Conservation (phyloP, 2,888 invertebrate genomes). For the Euproctis similis region DNA sequence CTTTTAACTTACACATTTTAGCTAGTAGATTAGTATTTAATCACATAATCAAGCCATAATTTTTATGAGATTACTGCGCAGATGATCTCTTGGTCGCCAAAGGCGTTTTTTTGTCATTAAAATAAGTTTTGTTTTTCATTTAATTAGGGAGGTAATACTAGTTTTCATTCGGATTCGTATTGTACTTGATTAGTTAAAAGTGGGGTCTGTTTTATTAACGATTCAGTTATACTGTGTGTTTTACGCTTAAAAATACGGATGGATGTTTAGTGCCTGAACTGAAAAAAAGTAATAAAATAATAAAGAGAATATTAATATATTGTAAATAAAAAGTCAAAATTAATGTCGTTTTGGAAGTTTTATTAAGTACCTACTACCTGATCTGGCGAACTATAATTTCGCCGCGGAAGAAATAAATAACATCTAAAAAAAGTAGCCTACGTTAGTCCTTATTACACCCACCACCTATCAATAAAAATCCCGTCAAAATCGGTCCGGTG, state of each 20-base stretch:
- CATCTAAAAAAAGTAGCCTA: too few species aligned
- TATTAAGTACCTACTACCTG: background rate
- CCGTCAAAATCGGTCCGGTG: too few species aligned
- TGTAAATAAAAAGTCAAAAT: conserved; percentile 67
- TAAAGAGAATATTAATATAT: conserved; percentile 71
- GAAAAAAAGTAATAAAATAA: conserved; percentile 44
- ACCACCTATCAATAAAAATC: too few species aligned
- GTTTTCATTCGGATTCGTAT: conserved; percentile 21
- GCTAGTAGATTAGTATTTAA: conserved; percentile 32
- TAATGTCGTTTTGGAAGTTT: conserved; percentile 14
- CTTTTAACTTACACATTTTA: too few species aligned
- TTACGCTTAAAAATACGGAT: conserved; percentile 41
- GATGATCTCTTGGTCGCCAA: conserved; percentile 55
- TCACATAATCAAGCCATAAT: conserved; percentile 46
- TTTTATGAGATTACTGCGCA: conserved; percentile 52
- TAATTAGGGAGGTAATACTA: too few species aligned
- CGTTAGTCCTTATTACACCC: too few species aligned
- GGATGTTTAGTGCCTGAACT: conserved; percentile 62
- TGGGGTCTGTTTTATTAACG: too few species aligned
- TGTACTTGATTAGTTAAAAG: conserved; percentile 39
- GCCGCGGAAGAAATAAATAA: too few species aligned
- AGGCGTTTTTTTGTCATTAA: conserved; percentile 45
- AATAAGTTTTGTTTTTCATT: conserved; percentile 33
- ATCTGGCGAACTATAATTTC: too few species aligned
- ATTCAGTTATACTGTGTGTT: conserved; percentile 34